phyloP scores from a whole-genome alignment of 2,888 invertebrate species.

The Eudasyphora cyanicolor region DNA sequence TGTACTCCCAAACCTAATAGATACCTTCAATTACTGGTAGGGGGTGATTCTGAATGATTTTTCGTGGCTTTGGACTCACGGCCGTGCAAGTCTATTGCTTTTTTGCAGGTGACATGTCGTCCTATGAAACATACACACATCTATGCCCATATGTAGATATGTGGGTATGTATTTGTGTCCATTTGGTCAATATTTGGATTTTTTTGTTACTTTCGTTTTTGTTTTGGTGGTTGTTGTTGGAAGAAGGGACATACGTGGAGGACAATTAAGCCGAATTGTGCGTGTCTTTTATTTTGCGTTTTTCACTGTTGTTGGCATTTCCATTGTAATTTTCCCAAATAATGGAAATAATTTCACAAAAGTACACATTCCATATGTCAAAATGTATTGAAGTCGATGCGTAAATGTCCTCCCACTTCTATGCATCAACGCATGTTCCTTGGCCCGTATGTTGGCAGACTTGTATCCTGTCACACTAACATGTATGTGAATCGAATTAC shows the following conservation, averaged over 20 bases:
- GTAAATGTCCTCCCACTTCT: no score
- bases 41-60: not conserved
- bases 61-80: not conserved
- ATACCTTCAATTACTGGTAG: not conserved
- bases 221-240: not conserved
- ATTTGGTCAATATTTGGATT: constrained; percentile 6
- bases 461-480: no score
- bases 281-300: constrained; percentile 36
- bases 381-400: not conserved
- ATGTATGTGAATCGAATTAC: no score
- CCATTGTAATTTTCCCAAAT: not conserved
- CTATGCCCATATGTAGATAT: not conserved
- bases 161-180: not conserved
- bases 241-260: not conserved
- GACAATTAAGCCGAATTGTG: constrained; percentile 25
- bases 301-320: constrained; percentile 14
- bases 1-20: not conserved
- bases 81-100: constrained; percentile 18
- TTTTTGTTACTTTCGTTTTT: not conserved
- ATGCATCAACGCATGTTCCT: no score
- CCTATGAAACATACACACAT: not conserved
- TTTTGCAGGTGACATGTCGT: constrained; percentile 13
- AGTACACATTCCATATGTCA: constrained; percentile 13
- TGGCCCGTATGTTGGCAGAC: no score
- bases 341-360: not conserved